phyloP scores from a whole-genome alignment of 2,113 vertebrate species.

The Artemisiospiza belli region DNA sequence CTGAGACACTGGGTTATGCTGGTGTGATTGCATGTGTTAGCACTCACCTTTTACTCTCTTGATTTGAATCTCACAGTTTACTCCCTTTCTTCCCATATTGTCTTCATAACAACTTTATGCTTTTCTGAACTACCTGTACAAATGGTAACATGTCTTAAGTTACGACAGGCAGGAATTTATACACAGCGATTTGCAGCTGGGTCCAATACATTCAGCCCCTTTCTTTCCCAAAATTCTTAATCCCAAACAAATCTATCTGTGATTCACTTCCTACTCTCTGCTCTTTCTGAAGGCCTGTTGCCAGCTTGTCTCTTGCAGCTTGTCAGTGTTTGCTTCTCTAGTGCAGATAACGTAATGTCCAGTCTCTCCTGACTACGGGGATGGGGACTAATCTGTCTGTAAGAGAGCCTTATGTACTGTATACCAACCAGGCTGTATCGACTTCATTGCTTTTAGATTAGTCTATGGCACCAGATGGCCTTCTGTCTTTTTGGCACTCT shows the following conservation, averaged over 20 bases:
- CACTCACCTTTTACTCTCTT: background rate
- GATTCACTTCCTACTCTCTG: background rate
- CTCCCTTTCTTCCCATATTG: background rate
- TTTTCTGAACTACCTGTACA: background rate
- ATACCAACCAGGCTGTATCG: conserved; percentile 24
- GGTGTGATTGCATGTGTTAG: background rate
- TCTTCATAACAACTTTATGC: background rate
- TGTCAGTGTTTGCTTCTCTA: background rate
- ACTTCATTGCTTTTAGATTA: conserved; percentile 53
- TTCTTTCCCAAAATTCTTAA: background rate
- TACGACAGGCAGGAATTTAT: background rate
- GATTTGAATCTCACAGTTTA: background rate
- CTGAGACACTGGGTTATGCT: background rate
- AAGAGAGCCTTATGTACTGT: background rate
- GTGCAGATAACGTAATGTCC: background rate
- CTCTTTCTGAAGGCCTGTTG: background rate
- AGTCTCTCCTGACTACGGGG: background rate
- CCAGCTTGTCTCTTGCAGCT: background rate
- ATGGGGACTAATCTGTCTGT: background rate
- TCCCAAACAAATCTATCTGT: background rate
- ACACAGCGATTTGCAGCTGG: background rate
- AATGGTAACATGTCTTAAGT: background rate
- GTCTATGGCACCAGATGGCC: conserved; percentile 63
- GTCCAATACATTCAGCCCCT: background rate
- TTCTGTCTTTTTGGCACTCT: conserved; percentile 57